Evolutionary conservation across 1,140 invertebrate species (phyloP).

Genomic region (Melitaea cinxia): DNA sequence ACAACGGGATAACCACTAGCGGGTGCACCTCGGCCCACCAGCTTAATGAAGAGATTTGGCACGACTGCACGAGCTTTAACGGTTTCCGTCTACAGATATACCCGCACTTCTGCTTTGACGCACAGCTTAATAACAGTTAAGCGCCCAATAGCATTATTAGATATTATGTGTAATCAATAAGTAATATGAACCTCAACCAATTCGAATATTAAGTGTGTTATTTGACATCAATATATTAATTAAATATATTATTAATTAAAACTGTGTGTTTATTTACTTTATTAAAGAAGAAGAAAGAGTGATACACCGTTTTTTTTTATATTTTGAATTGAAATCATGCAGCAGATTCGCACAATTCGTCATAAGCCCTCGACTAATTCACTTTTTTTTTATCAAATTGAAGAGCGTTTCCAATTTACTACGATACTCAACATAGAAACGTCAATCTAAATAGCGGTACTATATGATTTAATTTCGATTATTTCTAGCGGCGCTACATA

Average conservation of each 20-base stretch:
- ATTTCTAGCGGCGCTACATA: slow-evolving; percentile 10
- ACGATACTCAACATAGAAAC: slow-evolving; percentile 12
- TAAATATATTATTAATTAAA: too few species aligned
- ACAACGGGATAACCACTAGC: slow-evolving; percentile 65
- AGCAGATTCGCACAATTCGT: neutral
- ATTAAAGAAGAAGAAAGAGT: too few species aligned
- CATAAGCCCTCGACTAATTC: neutral
- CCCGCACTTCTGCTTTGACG: slow-evolving; percentile 30
- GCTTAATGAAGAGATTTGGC: slow-evolving; percentile 79
- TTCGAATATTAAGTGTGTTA: too few species aligned
- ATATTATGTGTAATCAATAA: too few species aligned
- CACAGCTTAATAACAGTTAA: slow-evolving; percentile 2
- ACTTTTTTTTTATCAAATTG: neutral
- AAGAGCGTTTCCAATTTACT: slow-evolving; percentile 5
- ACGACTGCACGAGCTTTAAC: slow-evolving; percentile 72
- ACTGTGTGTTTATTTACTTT: too few species aligned
- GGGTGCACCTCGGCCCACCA: slow-evolving; percentile 51
- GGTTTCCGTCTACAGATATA: slow-evolving; percentile 58
- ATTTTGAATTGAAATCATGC: too few species aligned
- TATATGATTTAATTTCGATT: slow-evolving; percentile 22
- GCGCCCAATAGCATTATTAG: neutral
- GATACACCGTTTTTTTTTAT: too few species aligned
- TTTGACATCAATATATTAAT: too few species aligned
- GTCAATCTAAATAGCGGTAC: slow-evolving; percentile 16
- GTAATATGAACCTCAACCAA: too few species aligned